Base-by-base conservation (phyloP, 2,113 vertebrate species). In the Xerus inauris region DNA sequence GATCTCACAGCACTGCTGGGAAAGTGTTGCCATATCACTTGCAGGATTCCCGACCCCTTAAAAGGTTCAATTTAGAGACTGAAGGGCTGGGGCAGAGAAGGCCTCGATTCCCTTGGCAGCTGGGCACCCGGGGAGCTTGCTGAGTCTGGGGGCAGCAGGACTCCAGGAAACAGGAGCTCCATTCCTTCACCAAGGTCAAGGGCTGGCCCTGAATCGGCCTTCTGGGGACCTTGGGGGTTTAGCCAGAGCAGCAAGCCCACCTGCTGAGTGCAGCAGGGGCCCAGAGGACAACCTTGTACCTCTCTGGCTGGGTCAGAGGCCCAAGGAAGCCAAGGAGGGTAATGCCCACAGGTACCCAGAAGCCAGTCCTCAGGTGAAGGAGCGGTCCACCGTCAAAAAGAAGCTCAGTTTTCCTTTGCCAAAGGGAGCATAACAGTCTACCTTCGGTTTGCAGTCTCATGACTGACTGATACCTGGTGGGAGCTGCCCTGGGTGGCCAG, bases 401-500 rank as follows among this genome's bases (percentile, higher is more conserved):
- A 91, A 95, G 75, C 14, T 9, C 6, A 9, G 71, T 59, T 81
- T 59, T n/a, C 67, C 1, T 96, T 93, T 97, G 96, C 57, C 98
- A 91, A 96, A 32, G 38, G 97, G 91, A 92, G 65, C 73, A 95
- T 89, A 30, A 89, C 65, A 65, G 86, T 82, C 96, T 96, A 93
- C 94, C 89, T 86, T 89, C 54, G 89, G 94, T 35, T 94, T 90
- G 96, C 92, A 92, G 97, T 96, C 93, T 93, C 75, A 1, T 6
- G 80, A 3, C 87, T 89, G 90, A 3, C 84, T 87, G 89, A 96
- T 75, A 67, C 94, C 82, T 62, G 80, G 92, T 69, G 81, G 90
- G 86, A 87, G 94, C 86, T 96, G 96, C 97, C 98, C 97, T 82
- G 92, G 97, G 96, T 95, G 95, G 86, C 49, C 5, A 82, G 98